These are phyloP conservation scores for Drosophila testacea DNA, from an alignment of 2,888 invertebrate species.

Conservation along the genomic window DNA sequence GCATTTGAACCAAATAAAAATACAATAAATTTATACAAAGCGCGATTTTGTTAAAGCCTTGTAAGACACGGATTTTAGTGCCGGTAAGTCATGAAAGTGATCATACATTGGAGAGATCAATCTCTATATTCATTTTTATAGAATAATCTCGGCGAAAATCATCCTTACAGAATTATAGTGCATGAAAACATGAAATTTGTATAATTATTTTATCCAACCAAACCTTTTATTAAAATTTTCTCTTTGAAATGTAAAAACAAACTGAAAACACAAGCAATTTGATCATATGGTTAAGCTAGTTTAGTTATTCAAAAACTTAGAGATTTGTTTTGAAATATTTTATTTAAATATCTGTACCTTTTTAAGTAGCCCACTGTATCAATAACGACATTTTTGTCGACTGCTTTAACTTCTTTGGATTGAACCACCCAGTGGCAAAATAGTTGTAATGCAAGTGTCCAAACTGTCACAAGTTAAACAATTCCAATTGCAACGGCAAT, in stretches of 20 bases:
- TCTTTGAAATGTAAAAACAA: background rate
- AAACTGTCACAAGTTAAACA: slow-evolving; percentile 54
- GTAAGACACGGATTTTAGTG: slow-evolving; percentile 29
- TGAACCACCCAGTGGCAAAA: slow-evolving; percentile 28
- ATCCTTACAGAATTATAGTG: background rate
- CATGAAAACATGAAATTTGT: no score
- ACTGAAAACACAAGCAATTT: no score
- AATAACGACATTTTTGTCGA: slow-evolving; percentile 28
- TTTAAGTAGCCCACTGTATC: no score
- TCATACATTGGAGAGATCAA: background rate
- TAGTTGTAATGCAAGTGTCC: slow-evolving; percentile 49
- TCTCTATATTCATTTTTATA: background rate
- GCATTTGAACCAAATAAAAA: slow-evolving; percentile 12
- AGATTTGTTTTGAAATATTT: no score
- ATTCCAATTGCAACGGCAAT: slow-evolving; percentile 41
- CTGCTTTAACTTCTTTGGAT: slow-evolving; percentile 13
- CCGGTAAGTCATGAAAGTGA: background rate
- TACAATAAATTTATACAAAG: slow-evolving; percentile 23
- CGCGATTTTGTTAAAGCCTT: slow-evolving; percentile 19
- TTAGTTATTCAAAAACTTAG: no score
- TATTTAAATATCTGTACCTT: no score
- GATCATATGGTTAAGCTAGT: no score
- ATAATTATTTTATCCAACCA: no score
- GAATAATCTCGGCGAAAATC: no score
- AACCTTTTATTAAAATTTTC: background rate